phyloP scores from a whole-genome alignment of 1,140 invertebrate species.

The Drosophila quadrilineata region DNA sequence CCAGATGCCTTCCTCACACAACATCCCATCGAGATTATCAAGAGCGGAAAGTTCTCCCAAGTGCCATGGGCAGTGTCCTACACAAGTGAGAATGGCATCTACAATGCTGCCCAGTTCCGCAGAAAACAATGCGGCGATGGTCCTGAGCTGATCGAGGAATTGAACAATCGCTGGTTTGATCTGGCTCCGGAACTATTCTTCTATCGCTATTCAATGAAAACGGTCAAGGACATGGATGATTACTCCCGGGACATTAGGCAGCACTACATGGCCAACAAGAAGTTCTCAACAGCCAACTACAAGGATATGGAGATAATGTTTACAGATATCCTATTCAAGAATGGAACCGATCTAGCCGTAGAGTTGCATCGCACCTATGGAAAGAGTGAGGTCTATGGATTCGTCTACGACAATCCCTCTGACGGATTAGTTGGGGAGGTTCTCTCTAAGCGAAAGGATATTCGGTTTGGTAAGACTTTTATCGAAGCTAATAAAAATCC shows the following conservation, averaged over 20 bases:
- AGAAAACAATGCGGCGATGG: slow-evolving; percentile 29
- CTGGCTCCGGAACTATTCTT: slow-evolving; percentile 24
- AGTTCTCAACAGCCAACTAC: slow-evolving; percentile 34
- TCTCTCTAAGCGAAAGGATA: slow-evolving; percentile 23
- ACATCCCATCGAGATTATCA: slow-evolving; percentile 82
- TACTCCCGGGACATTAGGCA: slow-evolving; percentile 13
- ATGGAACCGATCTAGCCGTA: slow-evolving; percentile 20
- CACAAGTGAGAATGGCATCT: slow-evolving; percentile 83
- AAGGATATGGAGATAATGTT: slow-evolving; percentile 36
- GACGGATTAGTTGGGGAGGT: slow-evolving; percentile 7
- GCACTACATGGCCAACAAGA: slow-evolving; percentile 24
- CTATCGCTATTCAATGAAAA: background rate
- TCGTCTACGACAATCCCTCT: slow-evolving; percentile 47
- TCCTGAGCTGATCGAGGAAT: slow-evolving; percentile 10
- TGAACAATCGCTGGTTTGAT: slow-evolving; percentile 36
- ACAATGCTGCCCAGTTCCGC: slow-evolving; percentile 77
- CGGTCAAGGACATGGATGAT: background rate
- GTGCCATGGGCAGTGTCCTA: slow-evolving; percentile 82
- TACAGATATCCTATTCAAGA: slow-evolving; percentile 42
- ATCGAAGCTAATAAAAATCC: too few species aligned
- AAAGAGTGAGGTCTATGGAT: slow-evolving; percentile 31
- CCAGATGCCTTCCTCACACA: slow-evolving; percentile 82
- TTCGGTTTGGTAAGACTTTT: slow-evolving; percentile 34
- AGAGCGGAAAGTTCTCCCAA: slow-evolving; percentile 81
- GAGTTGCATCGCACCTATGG: slow-evolving; percentile 15